Percentiles rank a stretch among this genome's conserved stretches.
phyloP scores from a whole-genome alignment of 2,113 vertebrate genomes.

The Plotosus lineatus region DNA sequence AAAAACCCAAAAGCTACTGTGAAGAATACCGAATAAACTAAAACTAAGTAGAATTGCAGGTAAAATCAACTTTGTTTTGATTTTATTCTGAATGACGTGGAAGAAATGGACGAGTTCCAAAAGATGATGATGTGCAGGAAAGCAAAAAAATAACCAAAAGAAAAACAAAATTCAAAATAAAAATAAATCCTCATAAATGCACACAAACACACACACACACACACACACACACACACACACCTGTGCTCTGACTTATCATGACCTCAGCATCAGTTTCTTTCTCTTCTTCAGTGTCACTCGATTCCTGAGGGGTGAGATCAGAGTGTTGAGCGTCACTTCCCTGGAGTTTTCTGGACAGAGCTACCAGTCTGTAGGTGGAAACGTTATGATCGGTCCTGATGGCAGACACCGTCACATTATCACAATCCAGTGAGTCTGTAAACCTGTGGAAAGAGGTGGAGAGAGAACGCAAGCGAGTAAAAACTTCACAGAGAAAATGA shows the following conservation, averaged over 20 bases:
- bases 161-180: no score
- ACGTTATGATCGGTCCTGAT: constrained; percentile 78
- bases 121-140: no score
- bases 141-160: no score
- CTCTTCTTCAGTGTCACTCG: background rate
- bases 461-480: background rate
- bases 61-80: no score
- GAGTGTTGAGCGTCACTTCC: constrained; percentile 52
- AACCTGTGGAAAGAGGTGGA: constrained; percentile 70
- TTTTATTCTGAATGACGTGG: no score
- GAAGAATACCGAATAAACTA: no score
- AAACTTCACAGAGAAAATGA: background rate
- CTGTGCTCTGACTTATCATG: background rate
- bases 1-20: no score
- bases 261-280: background rate
- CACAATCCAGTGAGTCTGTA: constrained; percentile 69
- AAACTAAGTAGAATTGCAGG: no score
- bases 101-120: no score
- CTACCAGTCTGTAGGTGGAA: constrained; percentile 77
- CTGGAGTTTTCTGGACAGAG: constrained; percentile 57
- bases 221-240: background rate
- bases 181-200: no score
- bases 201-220: background rate
- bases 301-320: constrained; percentile 48
- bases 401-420: constrained; percentile 76